Evolutionary conservation across 2,113 vertebrate species (phyloP), one percentile per base, ranked within the genome.

Genomic region (Hippolais icterina): DNA sequence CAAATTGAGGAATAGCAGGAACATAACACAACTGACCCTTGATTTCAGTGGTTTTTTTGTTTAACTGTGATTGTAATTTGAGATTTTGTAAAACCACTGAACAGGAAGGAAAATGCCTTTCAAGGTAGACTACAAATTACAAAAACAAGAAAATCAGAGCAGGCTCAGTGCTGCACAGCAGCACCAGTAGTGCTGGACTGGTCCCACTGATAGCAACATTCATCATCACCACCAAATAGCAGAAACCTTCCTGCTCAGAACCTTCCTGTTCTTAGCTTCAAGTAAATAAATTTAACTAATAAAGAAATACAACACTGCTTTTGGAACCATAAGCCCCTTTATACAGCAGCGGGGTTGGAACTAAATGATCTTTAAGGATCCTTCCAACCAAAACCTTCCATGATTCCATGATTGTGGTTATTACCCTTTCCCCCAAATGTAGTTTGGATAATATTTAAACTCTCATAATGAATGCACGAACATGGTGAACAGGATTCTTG

Each of bases 281-380:
- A 70, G 28, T 42, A 86, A 89, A 59, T 21, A 49, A 69, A 69
- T n/a, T 28, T 57, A 65, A 41, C 39, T 54, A 59, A 49, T 28
- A 59, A 80, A 75, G 50, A 83, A 24, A 37, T 6, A 76, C 1
- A 6, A n/a, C 35, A 59, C 21, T 12, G 7, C 10, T 49, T 78
- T 59, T 71, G 17, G 23, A 60, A 65, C 37, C 74, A 31, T 47
- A 87, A 71, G 21, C 2, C 29, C 37, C 8, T 69, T 53, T 25
- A 28, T 16, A 16, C 0, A 0, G 16, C 24, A 5, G 12, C 3
- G 17, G 3, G 16, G 4, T 7, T 56, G 12, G 21, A 57, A 64
- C 4, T 31, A 81, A 52, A 33, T 24, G 5, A 60, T 46, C 28
- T 74, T 39, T 9, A 66, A 52, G 52, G 33, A 44, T 6, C 22